phyloP scores from a whole-genome alignment of 2,888 invertebrate genomes.

The Thereva nobilitata region DNA sequence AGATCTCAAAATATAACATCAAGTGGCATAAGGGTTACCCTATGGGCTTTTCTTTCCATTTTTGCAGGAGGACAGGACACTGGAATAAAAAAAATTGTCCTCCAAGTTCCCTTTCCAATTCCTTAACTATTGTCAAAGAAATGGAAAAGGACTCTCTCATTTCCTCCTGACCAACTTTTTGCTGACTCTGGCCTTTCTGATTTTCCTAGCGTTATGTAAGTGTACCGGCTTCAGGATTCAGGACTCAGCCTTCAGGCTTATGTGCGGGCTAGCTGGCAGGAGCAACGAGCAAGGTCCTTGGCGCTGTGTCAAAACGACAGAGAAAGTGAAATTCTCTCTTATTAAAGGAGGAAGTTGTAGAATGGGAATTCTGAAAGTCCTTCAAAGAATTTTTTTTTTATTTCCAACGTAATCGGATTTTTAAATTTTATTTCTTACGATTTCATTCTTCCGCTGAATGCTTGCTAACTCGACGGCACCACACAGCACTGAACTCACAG shows the following conservation, averaged over 20 bases:
- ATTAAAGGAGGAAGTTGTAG: constrained; percentile 5
- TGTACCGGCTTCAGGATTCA: neutral
- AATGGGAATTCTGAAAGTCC: constrained; percentile 11
- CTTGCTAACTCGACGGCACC: neutral
- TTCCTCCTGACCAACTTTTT: constrained; percentile 28
- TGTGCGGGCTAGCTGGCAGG: constrained; percentile 4
- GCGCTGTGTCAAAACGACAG: constrained; percentile 19
- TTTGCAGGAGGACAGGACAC: constrained; percentile 10
- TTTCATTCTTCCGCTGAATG: constrained; percentile 14
- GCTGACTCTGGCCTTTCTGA: constrained; percentile 27
- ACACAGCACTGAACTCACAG: too few species aligned
- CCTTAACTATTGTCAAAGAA: constrained; percentile 26
- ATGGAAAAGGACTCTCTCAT: constrained; percentile 27
- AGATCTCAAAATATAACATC: constrained; percentile 31
- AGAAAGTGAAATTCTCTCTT: constrained; percentile 22
- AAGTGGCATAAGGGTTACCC: constrained; percentile 32
- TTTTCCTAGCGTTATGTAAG: constrained; percentile 31
- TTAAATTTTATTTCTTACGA: constrained; percentile 25
- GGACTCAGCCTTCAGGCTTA: neutral
- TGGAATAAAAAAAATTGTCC: constrained; percentile 16
- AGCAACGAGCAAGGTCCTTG: constrained; percentile 1
- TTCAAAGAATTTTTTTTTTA: constrained; percentile 26
- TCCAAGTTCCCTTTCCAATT: constrained; percentile 17
- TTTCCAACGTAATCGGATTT: constrained; percentile 29
- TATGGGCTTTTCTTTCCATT: constrained; percentile 28